Conservation (phyloP, 2,797 vertebrate genomes). For the Alfaro cultratus region DNA sequence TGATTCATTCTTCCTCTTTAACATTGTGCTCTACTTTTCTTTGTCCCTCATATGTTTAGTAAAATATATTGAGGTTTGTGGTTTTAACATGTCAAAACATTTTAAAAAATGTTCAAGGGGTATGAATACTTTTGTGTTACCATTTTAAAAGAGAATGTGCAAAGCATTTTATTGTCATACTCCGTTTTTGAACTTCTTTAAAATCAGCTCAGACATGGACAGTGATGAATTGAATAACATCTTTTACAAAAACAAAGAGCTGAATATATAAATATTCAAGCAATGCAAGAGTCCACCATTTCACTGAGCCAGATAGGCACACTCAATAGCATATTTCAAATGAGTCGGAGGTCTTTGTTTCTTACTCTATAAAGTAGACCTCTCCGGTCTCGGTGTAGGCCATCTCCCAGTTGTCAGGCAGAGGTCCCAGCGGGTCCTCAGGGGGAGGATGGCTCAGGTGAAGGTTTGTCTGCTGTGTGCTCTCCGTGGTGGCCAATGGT, state of each 20-base stretch:
- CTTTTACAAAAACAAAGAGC: background rate
- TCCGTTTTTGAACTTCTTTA: background rate
- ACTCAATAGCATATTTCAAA: background rate
- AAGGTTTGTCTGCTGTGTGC: constrained; percentile 93
- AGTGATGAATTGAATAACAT: background rate
- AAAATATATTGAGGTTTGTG: background rate
- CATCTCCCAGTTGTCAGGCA: constrained; percentile 99
- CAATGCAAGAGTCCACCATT: background rate
- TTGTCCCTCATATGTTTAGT: background rate
- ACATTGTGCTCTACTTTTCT: background rate
- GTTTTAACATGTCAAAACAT: background rate
- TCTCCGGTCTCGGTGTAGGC: constrained; percentile 99
- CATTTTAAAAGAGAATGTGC: background rate
- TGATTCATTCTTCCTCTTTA: background rate
- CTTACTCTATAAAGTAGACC: constrained; percentile 99
- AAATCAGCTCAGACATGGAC: background rate
- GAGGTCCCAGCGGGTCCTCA: constrained; percentile 94
- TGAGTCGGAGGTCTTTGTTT: background rate
- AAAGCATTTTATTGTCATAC: background rate
- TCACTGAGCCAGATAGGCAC: background rate
- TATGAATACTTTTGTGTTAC: background rate
- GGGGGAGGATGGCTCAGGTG: constrained; percentile 92
- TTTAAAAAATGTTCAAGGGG: background rate
- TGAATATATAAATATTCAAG: background rate
- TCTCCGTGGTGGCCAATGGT: constrained; percentile 93